Evolutionary conservation across 2,113 vertebrate species (phyloP).

Genomic region (Oryzias melastigma): DNA sequence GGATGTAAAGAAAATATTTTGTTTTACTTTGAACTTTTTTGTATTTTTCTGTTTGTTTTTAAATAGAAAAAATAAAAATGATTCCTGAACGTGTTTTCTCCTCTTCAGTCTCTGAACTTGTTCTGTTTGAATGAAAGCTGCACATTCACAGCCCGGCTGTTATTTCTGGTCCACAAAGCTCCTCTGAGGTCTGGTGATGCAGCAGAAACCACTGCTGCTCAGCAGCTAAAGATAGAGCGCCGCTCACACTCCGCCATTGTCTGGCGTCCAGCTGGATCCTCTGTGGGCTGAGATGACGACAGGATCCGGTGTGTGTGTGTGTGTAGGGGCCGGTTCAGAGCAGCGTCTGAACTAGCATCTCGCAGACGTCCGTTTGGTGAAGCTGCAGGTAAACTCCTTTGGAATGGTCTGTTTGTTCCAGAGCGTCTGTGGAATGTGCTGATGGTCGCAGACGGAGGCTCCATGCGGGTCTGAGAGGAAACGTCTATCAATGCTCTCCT

Average conservation of each 20-base stretch:
- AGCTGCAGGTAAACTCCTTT: conserved; percentile 54
- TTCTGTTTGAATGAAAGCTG: conserved; percentile 15
- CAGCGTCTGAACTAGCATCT: conserved; percentile 46
- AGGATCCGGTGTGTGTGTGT: conserved; percentile 53
- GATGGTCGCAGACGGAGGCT: no score
- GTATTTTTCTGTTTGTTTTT: background rate
- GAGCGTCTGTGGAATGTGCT: background rate
- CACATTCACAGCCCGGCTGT: background rate
- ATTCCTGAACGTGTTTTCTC: background rate
- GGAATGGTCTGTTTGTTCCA: conserved; percentile 16
- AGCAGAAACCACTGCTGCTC: conserved; percentile 35
- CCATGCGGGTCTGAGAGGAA: no score
- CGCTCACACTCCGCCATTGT: conserved; percentile 71
- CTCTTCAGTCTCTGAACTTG: background rate
- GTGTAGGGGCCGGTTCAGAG: conserved; percentile 31
- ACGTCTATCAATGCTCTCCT: no score
- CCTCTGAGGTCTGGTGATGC: background rate
- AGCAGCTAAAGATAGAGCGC: conserved; percentile 60
- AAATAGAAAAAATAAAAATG: background rate
- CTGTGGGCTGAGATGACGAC: conserved; percentile 72
- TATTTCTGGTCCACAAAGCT: conserved; percentile 15
- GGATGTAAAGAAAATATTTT: background rate
- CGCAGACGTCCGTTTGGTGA: conserved; percentile 37
- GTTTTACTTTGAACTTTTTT: background rate
- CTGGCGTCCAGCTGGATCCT: conserved; percentile 71